Evolutionary conservation across 1,140 invertebrate species (phyloP).

Genomic region (Pseudoatta argentina): DNA sequence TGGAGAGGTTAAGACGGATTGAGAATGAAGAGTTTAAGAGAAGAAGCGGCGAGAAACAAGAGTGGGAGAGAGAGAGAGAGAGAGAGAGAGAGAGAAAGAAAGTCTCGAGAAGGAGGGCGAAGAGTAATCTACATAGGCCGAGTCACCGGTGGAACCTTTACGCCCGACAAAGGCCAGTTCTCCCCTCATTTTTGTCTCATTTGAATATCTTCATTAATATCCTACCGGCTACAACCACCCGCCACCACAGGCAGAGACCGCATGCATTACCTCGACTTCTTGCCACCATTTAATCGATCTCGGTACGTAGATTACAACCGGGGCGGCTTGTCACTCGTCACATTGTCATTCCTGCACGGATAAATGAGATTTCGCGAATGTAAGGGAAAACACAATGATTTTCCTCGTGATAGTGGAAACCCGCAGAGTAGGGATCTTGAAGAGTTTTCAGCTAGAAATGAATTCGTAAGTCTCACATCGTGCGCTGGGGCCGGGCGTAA

Average conservation of each 20-base stretch:
- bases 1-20: conserved; percentile 65
- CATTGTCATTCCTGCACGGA: conserved; percentile 43
- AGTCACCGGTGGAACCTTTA: conserved; percentile 75
- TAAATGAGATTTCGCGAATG: conserved; percentile 39
- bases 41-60: conserved; percentile 37
- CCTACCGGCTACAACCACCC: conserved; percentile 72
- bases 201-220: conserved; percentile 85
- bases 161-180: conserved; percentile 78
- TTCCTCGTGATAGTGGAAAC: not conserved
- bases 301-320: conserved; percentile 71
- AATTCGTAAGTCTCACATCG: conserved; percentile 19
- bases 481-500: not conserved
- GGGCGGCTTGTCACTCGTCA: conserved; percentile 66
- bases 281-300: conserved; percentile 81
- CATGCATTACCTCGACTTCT: conserved; percentile 78
- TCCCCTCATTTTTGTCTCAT: conserved; percentile 81
- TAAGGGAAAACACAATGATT: conserved; percentile 11
- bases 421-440: not conserved
- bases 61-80: conserved; percentile 14
- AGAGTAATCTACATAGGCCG: conserved; percentile 81
- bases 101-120: conserved; percentile 44
- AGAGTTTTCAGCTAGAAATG: not conserved
- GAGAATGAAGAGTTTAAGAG: conserved; percentile 68
- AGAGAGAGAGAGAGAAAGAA: conserved; percentile 1
- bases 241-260: conserved; percentile 64